phyloP scores from a whole-genome alignment of 2,113 vertebrate genomes.

The Xerus inauris region DNA sequence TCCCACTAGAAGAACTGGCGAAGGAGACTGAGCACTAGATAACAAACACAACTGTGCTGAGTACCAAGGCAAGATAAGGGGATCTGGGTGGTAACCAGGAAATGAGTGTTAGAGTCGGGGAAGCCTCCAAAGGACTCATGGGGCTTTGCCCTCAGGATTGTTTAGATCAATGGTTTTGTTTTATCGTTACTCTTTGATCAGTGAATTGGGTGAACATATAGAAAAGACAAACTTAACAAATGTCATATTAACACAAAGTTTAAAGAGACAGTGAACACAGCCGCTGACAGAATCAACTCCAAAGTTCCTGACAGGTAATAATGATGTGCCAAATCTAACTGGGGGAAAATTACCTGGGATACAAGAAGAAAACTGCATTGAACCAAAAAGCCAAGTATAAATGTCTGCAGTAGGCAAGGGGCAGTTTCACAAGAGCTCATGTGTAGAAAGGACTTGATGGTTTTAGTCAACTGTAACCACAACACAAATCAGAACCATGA shows the following conservation, averaged over 20 bases:
- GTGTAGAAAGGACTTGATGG: neutral
- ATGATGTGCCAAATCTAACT: neutral
- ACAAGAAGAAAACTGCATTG: neutral
- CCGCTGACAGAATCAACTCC: conserved; percentile 21
- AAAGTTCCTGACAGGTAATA: conserved; percentile 11
- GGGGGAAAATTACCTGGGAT: conserved; percentile 1
- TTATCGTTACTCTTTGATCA: conserved; percentile 30
- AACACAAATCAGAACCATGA: neutral
- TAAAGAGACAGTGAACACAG: conserved; percentile 20
- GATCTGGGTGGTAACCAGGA: neutral
- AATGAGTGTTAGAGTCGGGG: neutral
- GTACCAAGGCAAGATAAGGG: neutral
- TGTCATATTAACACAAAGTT: conserved; percentile 47
- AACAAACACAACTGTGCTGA: conserved; percentile 17
- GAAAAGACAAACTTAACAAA: conserved; percentile 53
- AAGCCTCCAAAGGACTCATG: neutral
- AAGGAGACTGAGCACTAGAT: neutral
- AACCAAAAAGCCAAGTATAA: conserved; percentile 2
- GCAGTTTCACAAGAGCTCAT: neutral
- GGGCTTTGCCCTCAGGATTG: neutral
- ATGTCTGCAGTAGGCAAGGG: neutral
- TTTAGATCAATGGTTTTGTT: neutral
- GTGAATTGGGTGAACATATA: neutral
- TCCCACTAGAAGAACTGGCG: neutral
- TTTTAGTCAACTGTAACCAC: neutral